Conservation (phyloP, 2,888 invertebrate genomes). For the Ariolimax columbianus region DNA sequence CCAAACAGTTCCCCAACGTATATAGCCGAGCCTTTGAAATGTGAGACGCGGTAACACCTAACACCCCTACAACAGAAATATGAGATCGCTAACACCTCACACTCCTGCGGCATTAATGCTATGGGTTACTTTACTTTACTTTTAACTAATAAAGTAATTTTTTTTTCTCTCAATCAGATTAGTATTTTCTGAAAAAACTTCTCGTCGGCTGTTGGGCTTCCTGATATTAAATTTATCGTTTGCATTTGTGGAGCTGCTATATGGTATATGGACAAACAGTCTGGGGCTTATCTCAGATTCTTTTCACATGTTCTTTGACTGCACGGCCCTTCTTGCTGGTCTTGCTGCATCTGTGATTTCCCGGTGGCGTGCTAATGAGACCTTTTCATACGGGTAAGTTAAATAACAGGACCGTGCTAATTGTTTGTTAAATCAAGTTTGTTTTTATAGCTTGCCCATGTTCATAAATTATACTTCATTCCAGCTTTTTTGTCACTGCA, state of each 20-base stretch:
- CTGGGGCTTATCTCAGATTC: slow-evolving; percentile 97
- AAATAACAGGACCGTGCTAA: neutral
- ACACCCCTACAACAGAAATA: too few relatives aligned
- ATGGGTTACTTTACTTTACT: too few relatives aligned
- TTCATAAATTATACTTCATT: too few relatives aligned
- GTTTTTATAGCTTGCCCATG: too few relatives aligned
- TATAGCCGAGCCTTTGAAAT: too few relatives aligned
- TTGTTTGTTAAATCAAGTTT: too few relatives aligned
- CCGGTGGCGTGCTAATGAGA: slow-evolving; percentile 95
- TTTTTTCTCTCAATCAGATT: slow-evolving; percentile 81
- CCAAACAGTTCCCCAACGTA: too few relatives aligned
- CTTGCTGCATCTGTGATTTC: slow-evolving; percentile 96
- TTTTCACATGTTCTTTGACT: slow-evolving; percentile 99
- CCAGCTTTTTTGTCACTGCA: too few relatives aligned
- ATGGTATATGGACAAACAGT: slow-evolving; percentile 85
- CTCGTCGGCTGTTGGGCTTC: slow-evolving; percentile 95
- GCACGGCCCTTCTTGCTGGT: slow-evolving; percentile 95
- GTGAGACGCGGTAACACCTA: too few relatives aligned
- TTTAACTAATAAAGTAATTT: too few relatives aligned
- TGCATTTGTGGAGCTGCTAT: slow-evolving; percentile 95
- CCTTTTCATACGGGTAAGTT: slow-evolving; percentile 80
- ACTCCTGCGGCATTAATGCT: too few relatives aligned
- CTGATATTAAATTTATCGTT: slow-evolving; percentile 94
- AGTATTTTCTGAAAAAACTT: slow-evolving; percentile 94
- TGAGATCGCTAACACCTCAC: too few relatives aligned